These are phyloP conservation scores for Pachypsylla venusta DNA, from an alignment of 1,140 invertebrate genomes.

Conservation along the genomic window DNA sequence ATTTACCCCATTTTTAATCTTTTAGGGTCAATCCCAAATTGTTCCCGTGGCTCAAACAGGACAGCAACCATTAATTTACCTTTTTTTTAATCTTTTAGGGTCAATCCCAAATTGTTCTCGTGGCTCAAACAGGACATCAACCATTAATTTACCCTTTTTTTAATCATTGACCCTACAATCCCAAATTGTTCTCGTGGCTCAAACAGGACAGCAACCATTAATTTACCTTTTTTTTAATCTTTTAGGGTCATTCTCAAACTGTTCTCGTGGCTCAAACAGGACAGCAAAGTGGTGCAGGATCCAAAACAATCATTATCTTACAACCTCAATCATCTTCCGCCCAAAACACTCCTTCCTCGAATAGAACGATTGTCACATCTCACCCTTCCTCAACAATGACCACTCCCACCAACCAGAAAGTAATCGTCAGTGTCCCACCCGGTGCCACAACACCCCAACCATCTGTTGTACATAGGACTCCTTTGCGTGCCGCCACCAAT, in stretches of 20 bases:
- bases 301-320: slow-evolving; percentile 55
- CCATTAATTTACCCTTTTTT: no score
- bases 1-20: no score
- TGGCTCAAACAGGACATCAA: no score
- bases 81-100: no score
- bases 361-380: slow-evolving; percentile 1
- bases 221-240: not conserved
- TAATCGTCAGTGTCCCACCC: slow-evolving; percentile 13
- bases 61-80: no score
- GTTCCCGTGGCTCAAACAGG: no score
- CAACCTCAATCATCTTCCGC: slow-evolving; percentile 39
- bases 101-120: no score
- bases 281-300: slow-evolving; percentile 42
- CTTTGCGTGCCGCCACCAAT: slow-evolving; percentile 7
- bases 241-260: slow-evolving; percentile 42
- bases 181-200: no score
- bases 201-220: not conserved
- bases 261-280: slow-evolving; percentile 43
- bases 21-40: no score
- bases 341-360: slow-evolving; percentile 14
- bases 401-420: not conserved
- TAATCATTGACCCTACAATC: not conserved
- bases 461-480: slow-evolving; percentile 40
- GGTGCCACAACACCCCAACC: slow-evolving; percentile 32
- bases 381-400: not conserved